These are phyloP conservation scores for Pygocentrus nattereri DNA, from an alignment of 2,797 vertebrate species.

Conservation along the genomic window DNA sequence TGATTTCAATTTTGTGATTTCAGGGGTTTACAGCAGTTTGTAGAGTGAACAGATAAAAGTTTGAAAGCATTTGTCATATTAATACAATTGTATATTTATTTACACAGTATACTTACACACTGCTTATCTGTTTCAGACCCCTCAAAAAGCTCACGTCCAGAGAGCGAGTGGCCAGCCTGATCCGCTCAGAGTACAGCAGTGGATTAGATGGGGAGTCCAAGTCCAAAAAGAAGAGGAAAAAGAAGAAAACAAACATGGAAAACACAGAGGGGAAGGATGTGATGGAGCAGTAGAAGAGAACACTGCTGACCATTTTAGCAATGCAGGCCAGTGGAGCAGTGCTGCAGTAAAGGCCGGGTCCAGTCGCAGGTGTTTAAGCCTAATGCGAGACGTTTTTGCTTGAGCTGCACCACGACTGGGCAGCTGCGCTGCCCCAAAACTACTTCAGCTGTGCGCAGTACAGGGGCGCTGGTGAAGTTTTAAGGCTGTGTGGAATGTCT, in stretches of 20 bases:
- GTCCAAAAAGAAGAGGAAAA: constrained; percentile 71
- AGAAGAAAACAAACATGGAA: constrained; percentile 5
- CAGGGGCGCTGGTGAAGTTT: not conserved
- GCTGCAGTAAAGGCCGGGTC: constrained; percentile 5
- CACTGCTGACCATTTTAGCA: not conserved
- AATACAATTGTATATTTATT: too few species aligned
- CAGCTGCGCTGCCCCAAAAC: not conserved
- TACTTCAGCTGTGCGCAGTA: not conserved
- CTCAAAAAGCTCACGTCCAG: constrained; percentile 65
- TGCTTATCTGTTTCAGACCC: constrained; percentile 63
- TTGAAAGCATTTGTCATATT: too few species aligned
- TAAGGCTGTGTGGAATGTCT: not conserved
- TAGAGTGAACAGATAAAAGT: too few species aligned
- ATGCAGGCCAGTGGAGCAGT: not conserved
- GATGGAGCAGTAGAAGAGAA: constrained; percentile 40
- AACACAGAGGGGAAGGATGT: constrained; percentile 24
- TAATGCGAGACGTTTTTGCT: not conserved
- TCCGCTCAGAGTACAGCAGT: constrained; percentile 86
- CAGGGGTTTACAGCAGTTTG: too few species aligned
- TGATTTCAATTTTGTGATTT: too few species aligned
- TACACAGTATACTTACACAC: not conserved
- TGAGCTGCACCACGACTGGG: not conserved
- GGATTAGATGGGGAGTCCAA: constrained; percentile 74
- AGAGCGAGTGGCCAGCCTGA: constrained; percentile 69
- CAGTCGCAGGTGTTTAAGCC: constrained; percentile 20